phyloP scores from a whole-genome alignment of 2,113 vertebrate genomes.

The Hyperopisus bebe region DNA sequence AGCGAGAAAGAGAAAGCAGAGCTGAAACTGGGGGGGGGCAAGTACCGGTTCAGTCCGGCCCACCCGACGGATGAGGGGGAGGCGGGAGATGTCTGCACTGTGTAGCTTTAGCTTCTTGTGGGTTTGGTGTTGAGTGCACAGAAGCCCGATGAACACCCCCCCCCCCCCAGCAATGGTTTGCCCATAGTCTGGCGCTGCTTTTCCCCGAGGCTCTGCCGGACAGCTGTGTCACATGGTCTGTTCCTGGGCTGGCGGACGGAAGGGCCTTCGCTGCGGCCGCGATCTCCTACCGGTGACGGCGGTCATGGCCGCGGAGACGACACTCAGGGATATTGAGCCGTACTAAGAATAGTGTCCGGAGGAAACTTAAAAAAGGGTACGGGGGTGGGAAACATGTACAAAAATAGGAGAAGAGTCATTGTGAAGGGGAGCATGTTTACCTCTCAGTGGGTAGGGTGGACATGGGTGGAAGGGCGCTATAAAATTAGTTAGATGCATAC shows the following conservation, averaged over 20 bases:
- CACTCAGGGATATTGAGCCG: not conserved
- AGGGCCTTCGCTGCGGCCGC: not conserved
- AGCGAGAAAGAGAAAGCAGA: conserved; percentile 61
- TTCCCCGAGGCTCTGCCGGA: not conserved
- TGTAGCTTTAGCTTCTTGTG: conserved; percentile 38
- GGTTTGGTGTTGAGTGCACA: conserved; percentile 40
- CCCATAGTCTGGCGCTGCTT: not conserved
- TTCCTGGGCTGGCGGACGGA: not conserved
- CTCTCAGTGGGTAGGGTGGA: not conserved
- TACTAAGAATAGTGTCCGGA: not conserved
- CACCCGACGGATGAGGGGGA: not conserved
- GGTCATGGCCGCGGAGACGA: not conserved
- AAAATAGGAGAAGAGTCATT: not conserved
- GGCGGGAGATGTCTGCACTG: not conserved
- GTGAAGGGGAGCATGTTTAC: not conserved
- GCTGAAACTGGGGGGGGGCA: conserved; percentile 40
- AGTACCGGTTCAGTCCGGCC: not conserved
- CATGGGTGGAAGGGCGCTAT: not conserved
- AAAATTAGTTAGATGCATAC: not conserved
- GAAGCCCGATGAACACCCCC: not conserved
- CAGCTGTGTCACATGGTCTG: not conserved
- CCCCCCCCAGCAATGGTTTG: not conserved
- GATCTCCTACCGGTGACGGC: not conserved
- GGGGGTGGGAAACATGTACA: not conserved
- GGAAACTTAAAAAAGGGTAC: not conserved